Evolutionary conservation across 2,113 vertebrate genomes (phyloP).

Genomic region (Pterocles gutturalis): DNA sequence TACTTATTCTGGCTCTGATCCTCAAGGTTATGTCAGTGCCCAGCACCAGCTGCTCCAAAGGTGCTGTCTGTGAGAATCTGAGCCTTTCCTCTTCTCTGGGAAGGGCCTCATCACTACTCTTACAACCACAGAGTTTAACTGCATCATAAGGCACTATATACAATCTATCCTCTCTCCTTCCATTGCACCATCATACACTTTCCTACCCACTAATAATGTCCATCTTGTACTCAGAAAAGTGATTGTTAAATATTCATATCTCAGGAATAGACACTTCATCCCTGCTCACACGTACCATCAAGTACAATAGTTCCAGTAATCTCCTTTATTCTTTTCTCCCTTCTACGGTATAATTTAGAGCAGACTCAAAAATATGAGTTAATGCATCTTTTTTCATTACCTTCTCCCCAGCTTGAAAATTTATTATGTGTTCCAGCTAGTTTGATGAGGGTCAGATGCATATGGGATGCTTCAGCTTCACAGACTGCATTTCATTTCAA

Average conservation of each 20-base stretch:
- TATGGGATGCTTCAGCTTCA: background rate
- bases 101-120: background rate
- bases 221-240: background rate
- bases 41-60: background rate
- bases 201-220: background rate
- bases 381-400: conserved; percentile 21
- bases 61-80: background rate
- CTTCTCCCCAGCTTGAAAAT: background rate
- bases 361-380: conserved; percentile 9
- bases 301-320: background rate
- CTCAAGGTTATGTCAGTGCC: background rate
- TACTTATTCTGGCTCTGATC: background rate
- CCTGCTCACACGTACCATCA: background rate
- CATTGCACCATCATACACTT: background rate
- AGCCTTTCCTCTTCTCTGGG: background rate
- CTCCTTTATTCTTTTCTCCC: background rate
- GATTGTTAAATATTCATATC: conserved; percentile 31
- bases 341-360: background rate
- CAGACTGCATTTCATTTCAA: conserved; percentile 16
- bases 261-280: background rate
- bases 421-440: background rate
- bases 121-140: background rate
- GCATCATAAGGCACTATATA: background rate
- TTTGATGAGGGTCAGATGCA: background rate
- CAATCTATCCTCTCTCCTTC: background rate